Base-by-base conservation (phyloP, 2,888 invertebrate species). In the Malthinus flaveolus region DNA sequence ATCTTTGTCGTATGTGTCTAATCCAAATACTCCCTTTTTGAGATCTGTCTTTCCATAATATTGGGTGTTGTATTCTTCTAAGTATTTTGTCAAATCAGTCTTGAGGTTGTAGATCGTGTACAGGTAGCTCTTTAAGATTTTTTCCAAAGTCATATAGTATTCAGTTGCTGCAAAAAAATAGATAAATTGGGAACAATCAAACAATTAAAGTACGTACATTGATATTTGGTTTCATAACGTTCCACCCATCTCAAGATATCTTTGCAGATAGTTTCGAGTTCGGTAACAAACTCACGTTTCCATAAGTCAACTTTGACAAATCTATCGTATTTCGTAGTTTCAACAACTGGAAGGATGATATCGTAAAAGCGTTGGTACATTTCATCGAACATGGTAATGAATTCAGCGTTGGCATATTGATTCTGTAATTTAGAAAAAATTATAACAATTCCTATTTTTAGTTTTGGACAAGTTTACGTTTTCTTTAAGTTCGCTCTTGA, bases 161-260 rank as follows among this genome's bases (percentile, higher is more conserved):
- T 42, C 39, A 23, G 39, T 23, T 2, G 23, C 23, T 23, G 23
- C 5, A 23, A 23, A 23, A 23, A 23, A 23, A 23, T 23, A 3
- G 23, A 3, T 23, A 23, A 23, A 23, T 23, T 23, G 2, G 2
- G 23, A 23, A 23, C 23, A 23, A 23, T 23, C 5, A 5, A 23
- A 23, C 2, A 23, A 23, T 3, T 23, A 2, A 23, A 23, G 5
- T 3, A 23, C 23, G 2, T 42, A 42, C 39, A 9, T 15, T 23
- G 39, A 15, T 15, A 42, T 42, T 42, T 42, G 4, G 39, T 42
- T 42, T 42, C 39, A 12, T 6, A 42, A 42, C 7, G 39, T 42
- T 23, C 15, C n/a, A 42, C 39, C 15, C 23, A 42, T 42, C 23
- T 42, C 9, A 15, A 15, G n/a, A 42, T 42, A 1, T 42, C 39